phyloP scores from a whole-genome alignment of 1,140 invertebrate genomes.

The Drosophila pruinosa region DNA sequence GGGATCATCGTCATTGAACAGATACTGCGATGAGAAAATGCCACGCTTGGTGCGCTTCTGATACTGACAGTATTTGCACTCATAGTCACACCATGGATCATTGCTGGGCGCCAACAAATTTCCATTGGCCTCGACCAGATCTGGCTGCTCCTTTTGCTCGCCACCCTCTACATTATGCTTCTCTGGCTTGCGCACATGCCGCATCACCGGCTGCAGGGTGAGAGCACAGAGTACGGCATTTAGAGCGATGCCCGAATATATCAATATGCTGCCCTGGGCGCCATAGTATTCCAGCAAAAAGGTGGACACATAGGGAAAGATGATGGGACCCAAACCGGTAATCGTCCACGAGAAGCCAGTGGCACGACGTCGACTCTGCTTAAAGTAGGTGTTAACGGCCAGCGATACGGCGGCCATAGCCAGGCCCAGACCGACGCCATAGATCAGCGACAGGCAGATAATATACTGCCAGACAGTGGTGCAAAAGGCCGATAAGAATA shows the following conservation, averaged over 20 bases:
- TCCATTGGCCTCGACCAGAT: slow-evolving; percentile 55
- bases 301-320: slow-evolving; percentile 85
- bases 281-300: slow-evolving; percentile 84
- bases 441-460: slow-evolving; percentile 54
- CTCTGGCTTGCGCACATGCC: slow-evolving; percentile 83
- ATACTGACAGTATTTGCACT: slow-evolving; percentile 75
- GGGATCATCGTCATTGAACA: slow-evolving; percentile 87
- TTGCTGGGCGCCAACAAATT: slow-evolving; percentile 32
- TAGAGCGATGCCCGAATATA: slow-evolving; percentile 85
- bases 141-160: slow-evolving; percentile 25
- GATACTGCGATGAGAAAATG: slow-evolving; percentile 86
- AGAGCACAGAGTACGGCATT: slow-evolving; percentile 85
- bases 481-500: slow-evolving; percentile 64
- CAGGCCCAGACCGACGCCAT: slow-evolving; percentile 85
- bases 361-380: slow-evolving; percentile 84
- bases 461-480: slow-evolving; percentile 66
- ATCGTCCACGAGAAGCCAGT: slow-evolving; percentile 85
- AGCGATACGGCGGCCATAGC: slow-evolving; percentile 85
- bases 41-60: slow-evolving; percentile 79
- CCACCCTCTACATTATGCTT: not conserved
- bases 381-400: slow-evolving; percentile 86
- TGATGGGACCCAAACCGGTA: slow-evolving; percentile 85
- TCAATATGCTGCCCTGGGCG: slow-evolving; percentile 84
- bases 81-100: slow-evolving; percentile 82
- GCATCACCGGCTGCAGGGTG: slow-evolving; percentile 86